Conservation (phyloP, 2,888 invertebrate species). For the Charanyca ferruginea region DNA sequence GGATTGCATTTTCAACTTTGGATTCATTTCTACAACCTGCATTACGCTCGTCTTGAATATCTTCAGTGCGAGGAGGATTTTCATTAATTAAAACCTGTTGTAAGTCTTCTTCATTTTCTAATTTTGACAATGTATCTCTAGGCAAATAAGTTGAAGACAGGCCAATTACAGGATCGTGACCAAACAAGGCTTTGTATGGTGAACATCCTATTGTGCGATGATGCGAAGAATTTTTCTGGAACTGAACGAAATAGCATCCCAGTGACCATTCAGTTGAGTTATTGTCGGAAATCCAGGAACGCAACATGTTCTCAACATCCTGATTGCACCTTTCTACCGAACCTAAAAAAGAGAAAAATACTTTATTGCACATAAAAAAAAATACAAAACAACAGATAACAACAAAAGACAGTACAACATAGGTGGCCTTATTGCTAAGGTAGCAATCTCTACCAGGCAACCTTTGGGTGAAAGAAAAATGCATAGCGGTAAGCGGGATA, state of each 20-base stretch:
- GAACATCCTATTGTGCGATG: conserved; percentile 53
- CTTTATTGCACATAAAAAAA: no score
- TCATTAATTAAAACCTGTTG: conserved; percentile 33
- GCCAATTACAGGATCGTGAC: conserved; percentile 58
- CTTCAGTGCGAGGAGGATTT: conserved; percentile 37
- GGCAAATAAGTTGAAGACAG: conserved; percentile 43
- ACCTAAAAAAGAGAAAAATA: conserved; percentile 28
- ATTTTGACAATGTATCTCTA: conserved; percentile 32
- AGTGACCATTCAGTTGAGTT: conserved; percentile 65
- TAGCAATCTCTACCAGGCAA: conserved; percentile 36
- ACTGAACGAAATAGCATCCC: conserved; percentile 46
- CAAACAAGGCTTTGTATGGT: conserved; percentile 65
- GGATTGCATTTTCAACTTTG: conserved; percentile 36
- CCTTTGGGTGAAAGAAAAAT: conserved; percentile 31
- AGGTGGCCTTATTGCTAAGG: conserved; percentile 42
- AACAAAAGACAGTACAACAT: conserved; percentile 41
- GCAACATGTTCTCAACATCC: conserved; percentile 70
- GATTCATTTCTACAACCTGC: conserved; percentile 39
- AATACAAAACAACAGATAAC: conserved; percentile 37
- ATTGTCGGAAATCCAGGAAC: conserved; percentile 66
- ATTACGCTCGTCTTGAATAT: conserved; percentile 38
- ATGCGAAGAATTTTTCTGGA: conserved; percentile 58
- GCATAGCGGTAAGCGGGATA: conserved; percentile 44
- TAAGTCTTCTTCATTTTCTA: conserved; percentile 41
- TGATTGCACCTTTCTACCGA: conserved; percentile 55